Percentiles rank a stretch among this genome's conserved stretches.
Conservation (phyloP, 2,113 vertebrate species). For the Chionodraco myersi region DNA sequence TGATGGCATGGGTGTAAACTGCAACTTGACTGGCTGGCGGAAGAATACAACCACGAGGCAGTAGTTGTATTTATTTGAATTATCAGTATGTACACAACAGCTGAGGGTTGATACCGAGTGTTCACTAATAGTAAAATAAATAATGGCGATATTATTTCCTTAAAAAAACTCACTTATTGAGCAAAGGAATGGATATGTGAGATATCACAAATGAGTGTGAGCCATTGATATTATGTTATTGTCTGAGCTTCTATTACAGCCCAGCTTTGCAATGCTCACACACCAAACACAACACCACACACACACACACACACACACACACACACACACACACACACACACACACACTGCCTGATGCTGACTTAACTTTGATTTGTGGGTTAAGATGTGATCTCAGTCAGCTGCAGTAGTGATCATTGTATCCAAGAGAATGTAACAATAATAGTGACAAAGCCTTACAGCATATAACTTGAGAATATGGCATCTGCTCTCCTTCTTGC, state of each 20-base stretch:
- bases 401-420: constrained; percentile 60
- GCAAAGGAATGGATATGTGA: constrained; percentile 1
- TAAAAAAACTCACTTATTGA: neutral
- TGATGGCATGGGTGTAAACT: too few relatives aligned
- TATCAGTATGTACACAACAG: neutral
- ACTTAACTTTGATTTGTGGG: constrained; percentile 59
- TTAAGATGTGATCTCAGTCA: constrained; percentile 59
- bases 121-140: neutral
- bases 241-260: neutral
- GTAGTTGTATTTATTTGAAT: too few relatives aligned
- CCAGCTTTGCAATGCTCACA: constrained; percentile 10
- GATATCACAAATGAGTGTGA: neutral
- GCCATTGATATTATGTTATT: neutral
- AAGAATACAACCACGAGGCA: too few relatives aligned
- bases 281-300: neutral
- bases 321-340: too few relatives aligned
- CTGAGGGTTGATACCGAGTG: neutral
- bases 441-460: constrained; percentile 69
- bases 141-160: neutral
- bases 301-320: too few relatives aligned
- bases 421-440: constrained; percentile 68
- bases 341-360: constrained; percentile 1
- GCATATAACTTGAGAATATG: constrained; percentile 48
- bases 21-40: too few relatives aligned
- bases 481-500: constrained; percentile 44